Base-by-base conservation (phyloP, 2,888 invertebrate species). In the Chymomyza procnemis region DNA sequence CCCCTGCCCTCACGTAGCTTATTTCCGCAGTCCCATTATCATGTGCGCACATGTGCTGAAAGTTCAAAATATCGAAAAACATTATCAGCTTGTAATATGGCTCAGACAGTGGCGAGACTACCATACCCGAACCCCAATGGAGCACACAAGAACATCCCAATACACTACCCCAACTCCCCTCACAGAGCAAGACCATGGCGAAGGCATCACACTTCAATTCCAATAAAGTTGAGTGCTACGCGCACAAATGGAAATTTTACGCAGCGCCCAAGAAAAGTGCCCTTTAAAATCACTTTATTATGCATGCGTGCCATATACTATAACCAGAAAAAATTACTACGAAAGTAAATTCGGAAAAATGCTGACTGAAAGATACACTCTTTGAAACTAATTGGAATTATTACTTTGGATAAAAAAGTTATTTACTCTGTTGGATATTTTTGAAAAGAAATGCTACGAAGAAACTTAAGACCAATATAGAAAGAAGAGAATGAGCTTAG, bases 281-380 rank as follows among this genome's bases (percentile, higher is more conserved):
- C 74, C 79, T 83, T 85, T 87, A 86, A 88, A 87, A 88, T 88
- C 78, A 79, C 88, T 88, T 88, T 86, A 88, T 88, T 88, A 88
- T 86, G 84, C 79, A 85, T 79, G 84, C 77, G 77, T 84, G 74
- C 75, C 77, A 79, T 67, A 69, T 75, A 54, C 30, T 67, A 54
- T 55, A 50, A 50, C 50, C 50, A 8, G 14, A 18, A 19, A 22
- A 26, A 26, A 26, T 26, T 26, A 26, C 26, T 26, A 1, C 55
- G 46, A 21, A 34, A 59, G 26, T 26, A 14, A 5, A 1, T 12
- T 12, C 12, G 0, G 12, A 12, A 41, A 41, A 41, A 2, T 5
- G 9, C 12, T 12, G 34, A 41, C 34, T 41, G 3, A 2, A 12
- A 12, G 34, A 41, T 41, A 41, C 34, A 9, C 34, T 41, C n/a